Base-by-base conservation (phyloP, 2,888 invertebrate species). In the Gnatocerus cornutus region DNA sequence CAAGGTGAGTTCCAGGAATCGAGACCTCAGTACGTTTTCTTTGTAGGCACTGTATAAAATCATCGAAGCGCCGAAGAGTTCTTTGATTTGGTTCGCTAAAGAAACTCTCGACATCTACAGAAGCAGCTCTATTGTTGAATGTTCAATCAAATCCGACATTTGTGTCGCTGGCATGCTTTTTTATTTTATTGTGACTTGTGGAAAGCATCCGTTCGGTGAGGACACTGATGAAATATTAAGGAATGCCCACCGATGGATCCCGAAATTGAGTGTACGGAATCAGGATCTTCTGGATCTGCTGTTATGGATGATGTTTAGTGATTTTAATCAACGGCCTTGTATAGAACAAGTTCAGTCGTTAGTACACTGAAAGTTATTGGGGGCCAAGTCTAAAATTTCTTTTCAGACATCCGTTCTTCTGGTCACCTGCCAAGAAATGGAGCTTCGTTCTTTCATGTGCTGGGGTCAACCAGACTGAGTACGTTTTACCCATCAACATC, bases 1-100 rank as follows among this genome's bases (percentile, higher is more conserved):
- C 67, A 80, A 83, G 76, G 85, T 85, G 74, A 67, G 46, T 48
- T 7, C 1, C 43, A 3, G 14, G 3, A n/a, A n/a, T 41, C 72
- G 69, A 53, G 27, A 21, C 21, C 4, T 3, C 21, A 1, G 21
- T 21, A n/a, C n/a, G n/a, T 21, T 61, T 16, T 8, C 3, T 14
- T 48, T 10, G 62, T 66, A 84, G 83, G 81, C 82, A 9, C 71
- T 84, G 14, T 83, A 82, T 56, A 82, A 82, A 52, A 74, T 79
- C 16, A 80, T 78, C 13, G 78, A 80, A 50, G 81, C 84, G 0
- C 82, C 84, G 3, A 79, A 81, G 55, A 79, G 83, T 9, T 82
- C 84, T 1, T 75, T 83, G 21, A 84, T 86, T 46, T 85, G 85
- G 85, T 85, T 85, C 74, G 79, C 85, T 1, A 79, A 81, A 65